Conservation (phyloP, 2,888 invertebrate genomes). For the Slavum lentiscoides region DNA sequence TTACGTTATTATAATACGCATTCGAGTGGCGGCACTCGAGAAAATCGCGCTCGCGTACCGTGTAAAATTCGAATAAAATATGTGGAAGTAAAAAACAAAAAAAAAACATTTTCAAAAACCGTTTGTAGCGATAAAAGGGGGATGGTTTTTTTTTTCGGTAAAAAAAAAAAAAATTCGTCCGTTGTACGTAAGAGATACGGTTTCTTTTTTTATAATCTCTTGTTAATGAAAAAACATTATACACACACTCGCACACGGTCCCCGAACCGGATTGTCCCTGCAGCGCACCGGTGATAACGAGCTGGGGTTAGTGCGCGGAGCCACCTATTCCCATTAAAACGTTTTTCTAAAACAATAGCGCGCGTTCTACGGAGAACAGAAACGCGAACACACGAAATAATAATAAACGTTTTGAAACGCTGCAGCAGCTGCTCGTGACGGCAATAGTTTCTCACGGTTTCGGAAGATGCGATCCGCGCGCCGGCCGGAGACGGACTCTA, state of each 20-base stretch:
- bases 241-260: too few species aligned
- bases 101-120: background rate
- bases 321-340: background rate
- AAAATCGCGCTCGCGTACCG: too few species aligned
- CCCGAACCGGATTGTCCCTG: constrained; percentile 47
- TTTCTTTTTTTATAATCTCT: constrained; percentile 39
- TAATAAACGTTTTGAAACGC: background rate
- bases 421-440: constrained; percentile 35
- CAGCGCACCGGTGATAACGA: constrained; percentile 4
- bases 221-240: constrained; percentile 30
- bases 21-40: too few species aligned
- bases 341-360: constrained; percentile 47
- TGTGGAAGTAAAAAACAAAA: background rate
- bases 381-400: background rate
- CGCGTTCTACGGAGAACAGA: too few species aligned
- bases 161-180: too few species aligned
- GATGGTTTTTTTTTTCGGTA: constrained; percentile 12
- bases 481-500: constrained; percentile 6
- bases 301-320: too few species aligned
- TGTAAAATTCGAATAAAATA: too few species aligned
- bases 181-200: constrained; percentile 24
- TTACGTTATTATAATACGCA: too few species aligned
- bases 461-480: constrained; percentile 1
- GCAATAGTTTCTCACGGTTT: constrained; percentile 49
- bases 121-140: background rate